phyloP scores from a whole-genome alignment of 2,888 invertebrate genomes.

The Oeneis ivallda region DNA sequence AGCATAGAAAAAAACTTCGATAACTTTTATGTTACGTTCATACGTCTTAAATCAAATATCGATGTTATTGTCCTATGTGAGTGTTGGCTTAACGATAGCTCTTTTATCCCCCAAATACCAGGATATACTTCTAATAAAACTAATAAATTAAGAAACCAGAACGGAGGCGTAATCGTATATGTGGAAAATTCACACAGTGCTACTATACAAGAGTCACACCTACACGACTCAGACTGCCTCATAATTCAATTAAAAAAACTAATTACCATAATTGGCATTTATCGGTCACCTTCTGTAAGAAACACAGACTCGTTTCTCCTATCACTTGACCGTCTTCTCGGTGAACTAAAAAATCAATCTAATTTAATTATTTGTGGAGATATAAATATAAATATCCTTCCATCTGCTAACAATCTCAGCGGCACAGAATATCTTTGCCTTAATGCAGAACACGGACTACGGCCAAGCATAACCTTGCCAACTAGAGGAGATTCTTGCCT shows the following conservation, averaged over 20 bases:
- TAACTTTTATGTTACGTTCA: background rate
- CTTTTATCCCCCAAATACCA: constrained; percentile 13
- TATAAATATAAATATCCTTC: constrained; percentile 21
- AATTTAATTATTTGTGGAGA: constrained; percentile 16
- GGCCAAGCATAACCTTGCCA: too few species aligned
- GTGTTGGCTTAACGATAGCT: constrained; percentile 11
- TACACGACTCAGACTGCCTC: constrained; percentile 18
- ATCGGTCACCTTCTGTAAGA: constrained; percentile 4
- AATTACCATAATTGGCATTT: constrained; percentile 5
- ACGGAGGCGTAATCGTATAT: constrained; percentile 20
- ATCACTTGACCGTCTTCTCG: background rate
- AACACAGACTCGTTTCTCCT: constrained; percentile 1
- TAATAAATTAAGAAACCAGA: constrained; percentile 10
- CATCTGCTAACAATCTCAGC: background rate
- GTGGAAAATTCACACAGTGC: constrained; percentile 2
- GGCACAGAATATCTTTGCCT: constrained; percentile 16
- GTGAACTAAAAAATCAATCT: background rate
- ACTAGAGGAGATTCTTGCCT: too few species aligned
- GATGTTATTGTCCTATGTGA: constrained; percentile 16
- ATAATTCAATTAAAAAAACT: background rate
- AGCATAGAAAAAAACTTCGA: constrained; percentile 22
- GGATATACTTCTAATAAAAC: constrained; percentile 13
- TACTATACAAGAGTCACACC: background rate
- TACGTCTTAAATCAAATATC: constrained; percentile 2
- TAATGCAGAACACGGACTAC: too few species aligned